Evolutionary conservation across 1,140 invertebrate species (phyloP).

Genomic region (Dreissena rostriformis): DNA sequence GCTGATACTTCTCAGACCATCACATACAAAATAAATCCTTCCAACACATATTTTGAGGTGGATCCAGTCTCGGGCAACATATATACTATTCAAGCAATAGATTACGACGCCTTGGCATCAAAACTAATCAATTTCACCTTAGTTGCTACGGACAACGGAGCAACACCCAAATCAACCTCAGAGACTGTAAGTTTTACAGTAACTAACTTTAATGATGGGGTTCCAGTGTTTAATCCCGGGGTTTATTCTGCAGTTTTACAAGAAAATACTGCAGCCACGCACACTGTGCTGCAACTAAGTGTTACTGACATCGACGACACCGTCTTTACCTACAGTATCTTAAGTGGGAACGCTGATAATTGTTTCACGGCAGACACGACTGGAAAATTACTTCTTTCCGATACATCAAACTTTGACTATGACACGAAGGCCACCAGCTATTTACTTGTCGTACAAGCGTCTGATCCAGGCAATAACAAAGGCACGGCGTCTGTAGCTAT

Average conservation of each 20-base stretch:
- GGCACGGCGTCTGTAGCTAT: conserved; percentile 60
- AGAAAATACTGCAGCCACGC: conserved; percentile 41
- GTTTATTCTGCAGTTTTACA: conserved; percentile 22
- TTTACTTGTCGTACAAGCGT: conserved; percentile 56
- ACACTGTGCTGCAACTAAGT: conserved; percentile 21
- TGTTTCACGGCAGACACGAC: conserved; percentile 40
- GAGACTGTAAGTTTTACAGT: conserved; percentile 63
- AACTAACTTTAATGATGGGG: conserved; percentile 65
- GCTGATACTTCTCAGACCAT: conserved; percentile 45
- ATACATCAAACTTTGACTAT: conserved; percentile 87
- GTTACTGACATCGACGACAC: conserved; percentile 30
- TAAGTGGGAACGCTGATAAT: conserved; percentile 36
- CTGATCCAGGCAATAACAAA: conserved; percentile 53
- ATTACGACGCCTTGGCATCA: conserved; percentile 53
- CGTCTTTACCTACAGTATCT: neutral
- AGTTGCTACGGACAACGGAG: conserved; percentile 60
- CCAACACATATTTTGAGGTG: conserved; percentile 39
- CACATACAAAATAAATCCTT: conserved; percentile 37
- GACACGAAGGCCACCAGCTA: conserved; percentile 82
- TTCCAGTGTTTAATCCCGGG: conserved; percentile 63
- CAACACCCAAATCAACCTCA: conserved; percentile 37
- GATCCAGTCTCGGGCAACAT: conserved; percentile 52
- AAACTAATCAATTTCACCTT: conserved; percentile 57
- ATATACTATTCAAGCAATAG: conserved; percentile 36
- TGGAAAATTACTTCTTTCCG: conserved; percentile 78